These are phyloP conservation scores for Apeira syringaria DNA, from an alignment of 2,888 invertebrate genomes.

Conservation along the genomic window DNA sequence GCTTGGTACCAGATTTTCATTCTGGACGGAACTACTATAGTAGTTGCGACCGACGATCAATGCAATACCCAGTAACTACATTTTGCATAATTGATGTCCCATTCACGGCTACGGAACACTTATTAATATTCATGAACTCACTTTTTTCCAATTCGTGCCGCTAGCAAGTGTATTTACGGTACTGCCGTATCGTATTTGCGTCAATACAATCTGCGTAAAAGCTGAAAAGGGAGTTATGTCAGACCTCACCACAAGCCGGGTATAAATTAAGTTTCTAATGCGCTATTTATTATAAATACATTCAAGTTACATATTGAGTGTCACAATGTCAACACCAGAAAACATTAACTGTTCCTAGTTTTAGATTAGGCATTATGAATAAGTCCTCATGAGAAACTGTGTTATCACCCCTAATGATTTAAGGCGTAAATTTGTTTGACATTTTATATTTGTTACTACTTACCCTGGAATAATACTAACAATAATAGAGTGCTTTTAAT, in stretches of 20 bases:
- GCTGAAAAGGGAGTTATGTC: constrained; percentile 50
- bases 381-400: too few species aligned
- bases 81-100: constrained; percentile 81
- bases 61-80: constrained; percentile 61
- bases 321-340: too few species aligned
- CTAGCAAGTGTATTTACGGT: constrained; percentile 72
- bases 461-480: too few species aligned
- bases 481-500: too few species aligned
- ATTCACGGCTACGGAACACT: constrained; percentile 72
- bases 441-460: too few species aligned
- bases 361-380: too few species aligned
- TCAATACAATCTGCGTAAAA: constrained; percentile 74
- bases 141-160: constrained; percentile 76
- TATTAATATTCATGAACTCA: constrained; percentile 82
- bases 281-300: constrained; percentile 69
- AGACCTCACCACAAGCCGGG: constrained; percentile 42
- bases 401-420: too few species aligned
- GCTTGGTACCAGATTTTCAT: neutral
- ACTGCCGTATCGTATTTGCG: constrained; percentile 65
- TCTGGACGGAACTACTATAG: constrained; percentile 35
- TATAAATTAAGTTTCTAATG: constrained; percentile 59
- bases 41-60: constrained; percentile 57
- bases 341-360: too few species aligned
- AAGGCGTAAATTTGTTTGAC: too few species aligned
- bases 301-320: too few species aligned